Evolutionary conservation across 2,113 vertebrate species (phyloP), one percentile per base, ranked within the genome.

Genomic region (Alosa alosa): DNA sequence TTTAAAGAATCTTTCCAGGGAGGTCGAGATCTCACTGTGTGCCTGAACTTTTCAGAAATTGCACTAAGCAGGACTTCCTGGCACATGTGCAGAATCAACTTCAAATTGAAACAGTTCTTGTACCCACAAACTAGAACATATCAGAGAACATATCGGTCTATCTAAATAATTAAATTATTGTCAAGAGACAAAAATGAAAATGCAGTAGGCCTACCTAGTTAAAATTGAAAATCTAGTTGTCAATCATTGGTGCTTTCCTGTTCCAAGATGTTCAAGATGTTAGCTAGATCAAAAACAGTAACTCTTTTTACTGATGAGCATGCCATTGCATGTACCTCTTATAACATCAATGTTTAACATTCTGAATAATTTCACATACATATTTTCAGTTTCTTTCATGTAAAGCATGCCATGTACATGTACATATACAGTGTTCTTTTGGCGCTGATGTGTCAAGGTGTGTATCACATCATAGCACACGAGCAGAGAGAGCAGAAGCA

Each of bases 401-500:
- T 64, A 64, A 64, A 2, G 22, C 22, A 64, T n/a, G 25, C 4
- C 9, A 17, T 13, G n/a, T 36, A 13, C 9, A 17, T 13, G n/a
- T 36, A 13, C 25, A 39, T 39, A 4, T 13, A 4, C 22, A 15
- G 10, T 39, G 4, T 36, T 75, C 6, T 9, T 31, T 36, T 78
- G 36, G 13, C 18, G 72, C 72, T 78, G 4, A 78, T 39, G 36
- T 78, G 36, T 39, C 9, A 78, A 15, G 4, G 31, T 78, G 31
- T 10, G 39, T 36, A 41, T 17, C 31, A 78, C 39, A 15, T 17
- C 31, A 78, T 36, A 13, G 31, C 72, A 78, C 72, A 31, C 31
- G 39, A 36, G 72, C 36, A 39, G 36, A 78, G 72, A 78, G 72
- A 78, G 72, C 72, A 78, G 18, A 84, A 87, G 88, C 78, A 75